phyloP scores from a whole-genome alignment of 2,797 vertebrate genomes.

The Apogon hyalosoma region DNA sequence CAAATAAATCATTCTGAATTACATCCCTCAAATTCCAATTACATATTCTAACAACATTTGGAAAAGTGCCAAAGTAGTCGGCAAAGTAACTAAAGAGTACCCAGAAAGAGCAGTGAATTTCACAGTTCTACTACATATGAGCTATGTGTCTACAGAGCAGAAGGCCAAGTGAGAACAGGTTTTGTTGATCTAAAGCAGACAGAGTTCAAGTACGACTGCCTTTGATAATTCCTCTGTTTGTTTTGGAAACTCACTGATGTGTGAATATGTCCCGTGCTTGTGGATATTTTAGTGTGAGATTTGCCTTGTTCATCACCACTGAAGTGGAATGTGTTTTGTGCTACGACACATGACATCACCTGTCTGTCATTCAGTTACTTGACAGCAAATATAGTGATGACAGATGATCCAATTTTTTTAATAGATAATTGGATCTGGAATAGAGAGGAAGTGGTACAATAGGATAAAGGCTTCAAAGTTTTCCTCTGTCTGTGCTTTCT shows the following conservation, averaged over 20 bases:
- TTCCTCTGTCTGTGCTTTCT: slow-evolving; percentile 12
- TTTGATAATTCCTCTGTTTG: slow-evolving; percentile 77
- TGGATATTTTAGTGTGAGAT: slow-evolving; percentile 42
- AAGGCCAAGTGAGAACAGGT: slow-evolving; percentile 76
- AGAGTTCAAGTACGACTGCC: slow-evolving; percentile 30
- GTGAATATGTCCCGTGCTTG: slow-evolving; percentile 28
- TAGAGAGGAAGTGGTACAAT: neutral
- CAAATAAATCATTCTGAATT: slow-evolving; percentile 38
- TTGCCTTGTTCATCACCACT: slow-evolving; percentile 69
- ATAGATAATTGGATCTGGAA: slow-evolving; percentile 12
- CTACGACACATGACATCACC: slow-evolving; percentile 40
- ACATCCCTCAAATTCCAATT: slow-evolving; percentile 37
- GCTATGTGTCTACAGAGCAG: slow-evolving; percentile 57
- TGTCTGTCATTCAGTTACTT: slow-evolving; percentile 40
- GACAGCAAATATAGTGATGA: slow-evolving; percentile 1
- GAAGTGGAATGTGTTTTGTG: slow-evolving; percentile 62
- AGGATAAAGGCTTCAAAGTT: slow-evolving; percentile 29
- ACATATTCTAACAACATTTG: slow-evolving; percentile 32
- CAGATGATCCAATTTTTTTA: slow-evolving; percentile 19
- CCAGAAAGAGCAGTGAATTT: neutral
- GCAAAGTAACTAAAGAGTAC: neutral
- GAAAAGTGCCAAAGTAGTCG: slow-evolving; percentile 26
- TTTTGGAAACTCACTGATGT: slow-evolving; percentile 63
- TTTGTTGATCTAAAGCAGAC: slow-evolving; percentile 63
- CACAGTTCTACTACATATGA: slow-evolving; percentile 6